Evolutionary conservation across 2,797 vertebrate species (phyloP), one percentile per base, ranked within the genome.

Genomic region (Leucoraja ocellata): DNA sequence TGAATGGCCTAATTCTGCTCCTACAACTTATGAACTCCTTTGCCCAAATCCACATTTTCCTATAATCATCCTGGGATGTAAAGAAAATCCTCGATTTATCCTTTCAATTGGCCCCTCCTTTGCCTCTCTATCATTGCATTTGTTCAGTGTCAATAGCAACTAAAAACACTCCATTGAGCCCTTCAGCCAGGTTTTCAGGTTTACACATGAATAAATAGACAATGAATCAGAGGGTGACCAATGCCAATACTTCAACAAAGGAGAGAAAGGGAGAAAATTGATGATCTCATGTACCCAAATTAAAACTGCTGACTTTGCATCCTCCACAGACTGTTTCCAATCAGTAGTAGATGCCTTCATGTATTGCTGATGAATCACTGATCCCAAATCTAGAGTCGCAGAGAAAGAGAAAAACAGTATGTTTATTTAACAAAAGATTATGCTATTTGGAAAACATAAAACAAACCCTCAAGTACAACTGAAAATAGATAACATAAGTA

Each of bases 331-430:
- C 76, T 95, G 94, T 93, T 93, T 93, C 93, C 94, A 73, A 71
- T 94, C n/a, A 92, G 54, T 58, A 81, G 95, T 94, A 93, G 94
- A 93, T 93, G 94, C 88, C 77, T 94, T 4, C 0, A 93, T 77
- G 93, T 95, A 94, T 78, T 94, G 74, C 61, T 93, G 54, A 93
- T 96, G 93, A 95, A 96, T 93, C 83, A 93, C 84, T 95, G 93
- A 93, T 74, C 96, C 96, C 25, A 95, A 94, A 76, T 94, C 96
- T 96, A 93, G 23, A 77, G 74, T 93, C 80, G 93, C 93, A 94
- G 93, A 83, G 91, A 78, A 94, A 94, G 28, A 76, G 14, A 83
- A 93, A 78, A 94, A 94, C n/a, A 76, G 16, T 84, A 93, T 54
- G 39, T 77, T 25, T 32, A 32, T 32, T 32, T 32, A 32, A 32